These are phyloP conservation scores for Toxostoma redivivum DNA, from an alignment of 2,113 vertebrate species.

Conservation along the genomic window DNA sequence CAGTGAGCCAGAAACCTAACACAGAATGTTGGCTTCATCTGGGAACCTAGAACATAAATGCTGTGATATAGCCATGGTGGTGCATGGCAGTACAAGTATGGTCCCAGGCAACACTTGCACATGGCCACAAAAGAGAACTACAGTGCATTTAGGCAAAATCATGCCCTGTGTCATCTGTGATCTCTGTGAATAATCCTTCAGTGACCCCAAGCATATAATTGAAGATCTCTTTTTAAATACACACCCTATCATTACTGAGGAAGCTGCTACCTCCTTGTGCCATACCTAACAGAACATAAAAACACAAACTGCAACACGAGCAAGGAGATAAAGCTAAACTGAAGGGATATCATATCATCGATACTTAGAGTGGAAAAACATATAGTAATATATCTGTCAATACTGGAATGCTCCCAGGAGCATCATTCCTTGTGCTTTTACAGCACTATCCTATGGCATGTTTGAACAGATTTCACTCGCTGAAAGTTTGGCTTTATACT, in stretches of 20 bases:
- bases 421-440: not conserved
- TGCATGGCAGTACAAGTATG: accelerated
- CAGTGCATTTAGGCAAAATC: not conserved
- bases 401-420: not conserved
- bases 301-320: not conserved
- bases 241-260: accelerated
- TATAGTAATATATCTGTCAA: not conserved
- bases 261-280: not conserved
- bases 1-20: not conserved
- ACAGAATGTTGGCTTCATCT: not conserved
- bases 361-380: not conserved
- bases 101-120: not conserved
- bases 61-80: not conserved
- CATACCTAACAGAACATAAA: not conserved
- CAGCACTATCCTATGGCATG: not conserved
- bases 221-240: not conserved
- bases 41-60: not conserved
- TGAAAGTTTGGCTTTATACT: not conserved
- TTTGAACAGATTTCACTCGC: not conserved
- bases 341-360: not conserved
- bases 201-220: not conserved
- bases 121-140: not conserved
- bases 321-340: not conserved
- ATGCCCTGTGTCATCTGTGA: not conserved
- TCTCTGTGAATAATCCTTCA: not conserved